Conservation (phyloP, 2,113 vertebrate genomes). For the Lanius collurio region DNA sequence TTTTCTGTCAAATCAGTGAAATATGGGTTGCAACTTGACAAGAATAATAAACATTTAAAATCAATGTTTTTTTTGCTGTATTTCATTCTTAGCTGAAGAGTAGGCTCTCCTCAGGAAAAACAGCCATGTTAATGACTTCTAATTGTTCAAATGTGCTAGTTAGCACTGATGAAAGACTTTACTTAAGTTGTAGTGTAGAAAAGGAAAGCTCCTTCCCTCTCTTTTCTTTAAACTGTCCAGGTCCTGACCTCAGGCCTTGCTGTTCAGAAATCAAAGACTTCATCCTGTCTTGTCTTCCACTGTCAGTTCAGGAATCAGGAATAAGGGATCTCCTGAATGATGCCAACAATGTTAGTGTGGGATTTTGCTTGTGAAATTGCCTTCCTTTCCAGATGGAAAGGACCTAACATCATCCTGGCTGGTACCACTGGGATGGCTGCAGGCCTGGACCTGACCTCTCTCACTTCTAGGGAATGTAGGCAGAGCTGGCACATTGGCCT, state of each 20-base stretch:
- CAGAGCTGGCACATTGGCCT: neutral
- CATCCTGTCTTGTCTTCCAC: neutral
- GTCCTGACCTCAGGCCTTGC: neutral
- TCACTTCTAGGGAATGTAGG: neutral
- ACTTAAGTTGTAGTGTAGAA: neutral
- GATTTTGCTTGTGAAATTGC: neutral
- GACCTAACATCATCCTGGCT: neutral
- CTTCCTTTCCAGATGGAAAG: neutral
- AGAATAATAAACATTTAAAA: neutral
- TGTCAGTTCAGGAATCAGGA: neutral
- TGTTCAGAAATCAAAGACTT: neutral
- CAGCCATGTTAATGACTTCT: neutral
- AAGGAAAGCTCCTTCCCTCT: neutral
- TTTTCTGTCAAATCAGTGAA: neutral
- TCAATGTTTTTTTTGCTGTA: neutral
- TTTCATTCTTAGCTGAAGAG: neutral
- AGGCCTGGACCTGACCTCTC: neutral
- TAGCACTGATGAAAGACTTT: neutral
- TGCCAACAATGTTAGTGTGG: neutral
- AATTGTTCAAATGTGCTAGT: neutral
- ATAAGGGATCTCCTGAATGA: neutral
- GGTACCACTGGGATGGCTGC: neutral
- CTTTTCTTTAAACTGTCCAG: neutral
- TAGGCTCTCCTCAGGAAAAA: neutral
- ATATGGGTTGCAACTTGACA: neutral